These are phyloP conservation scores for Schizopygopsis malacanthus DNA, from an alignment of 2,797 vertebrate species.

Conservation along the genomic window DNA sequence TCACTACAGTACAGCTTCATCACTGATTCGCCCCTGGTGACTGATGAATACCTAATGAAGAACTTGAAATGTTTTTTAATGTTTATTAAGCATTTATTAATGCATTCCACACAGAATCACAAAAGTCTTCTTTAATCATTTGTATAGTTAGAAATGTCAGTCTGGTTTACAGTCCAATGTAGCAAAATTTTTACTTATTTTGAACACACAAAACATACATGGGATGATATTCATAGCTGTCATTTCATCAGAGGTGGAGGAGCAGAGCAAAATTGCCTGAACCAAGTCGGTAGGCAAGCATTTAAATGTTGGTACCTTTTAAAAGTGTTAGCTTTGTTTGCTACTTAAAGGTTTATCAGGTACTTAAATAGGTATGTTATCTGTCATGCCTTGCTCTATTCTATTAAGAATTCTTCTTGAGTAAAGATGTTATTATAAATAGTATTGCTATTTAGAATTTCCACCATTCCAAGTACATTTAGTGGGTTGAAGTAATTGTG, in stretches of 20 bases:
- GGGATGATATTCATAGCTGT: neutral
- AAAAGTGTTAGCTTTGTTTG: neutral
- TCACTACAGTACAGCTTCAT: conserved; percentile 10
- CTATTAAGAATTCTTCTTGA: neutral
- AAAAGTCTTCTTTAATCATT: neutral
- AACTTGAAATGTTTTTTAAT: neutral
- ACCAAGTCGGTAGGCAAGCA: neutral
- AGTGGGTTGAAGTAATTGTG: neutral
- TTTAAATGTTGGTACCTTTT: neutral
- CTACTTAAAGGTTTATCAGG: too few relatives aligned
- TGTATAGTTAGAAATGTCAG: too few relatives aligned
- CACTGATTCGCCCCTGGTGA: neutral
- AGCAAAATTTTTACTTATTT: neutral
- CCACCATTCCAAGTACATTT: neutral
- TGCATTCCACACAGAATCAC: neutral
- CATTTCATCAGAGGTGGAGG: neutral
- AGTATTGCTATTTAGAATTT: too few relatives aligned
- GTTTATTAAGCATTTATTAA: neutral
- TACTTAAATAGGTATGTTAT: too few relatives aligned
- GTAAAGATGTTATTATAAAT: too few relatives aligned
- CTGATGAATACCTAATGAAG: conserved; percentile 19
- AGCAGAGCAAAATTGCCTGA: neutral
- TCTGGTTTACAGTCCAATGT: neutral
- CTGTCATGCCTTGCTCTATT: neutral
- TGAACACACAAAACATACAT: neutral